These are phyloP conservation scores for Acleris emargana DNA, from an alignment of 2,888 invertebrate genomes.

Conservation along the genomic window DNA sequence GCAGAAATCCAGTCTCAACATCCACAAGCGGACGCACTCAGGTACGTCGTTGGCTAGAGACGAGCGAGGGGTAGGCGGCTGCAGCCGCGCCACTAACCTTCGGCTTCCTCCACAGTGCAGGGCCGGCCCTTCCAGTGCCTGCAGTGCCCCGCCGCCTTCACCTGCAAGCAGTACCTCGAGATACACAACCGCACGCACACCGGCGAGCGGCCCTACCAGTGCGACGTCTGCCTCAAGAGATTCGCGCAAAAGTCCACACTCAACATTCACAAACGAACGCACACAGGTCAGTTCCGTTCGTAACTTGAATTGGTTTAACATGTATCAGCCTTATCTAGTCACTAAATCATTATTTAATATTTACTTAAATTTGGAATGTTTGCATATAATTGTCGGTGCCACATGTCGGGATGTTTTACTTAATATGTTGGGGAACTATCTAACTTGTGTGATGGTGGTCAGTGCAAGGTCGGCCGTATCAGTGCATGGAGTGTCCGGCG, in stretches of 20 bases:
- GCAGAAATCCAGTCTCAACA: slow-evolving; percentile 92
- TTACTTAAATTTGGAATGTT: slow-evolving; percentile 14
- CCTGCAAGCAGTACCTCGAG: slow-evolving; percentile 83
- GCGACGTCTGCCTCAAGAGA: slow-evolving; percentile 90
- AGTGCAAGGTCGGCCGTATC: slow-evolving; percentile 83
- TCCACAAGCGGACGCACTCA: slow-evolving; percentile 91
- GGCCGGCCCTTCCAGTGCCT: slow-evolving; percentile 85
- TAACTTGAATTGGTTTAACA: slow-evolving; percentile 29
- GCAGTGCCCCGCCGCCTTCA: slow-evolving; percentile 84
- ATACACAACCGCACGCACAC: slow-evolving; percentile 83
- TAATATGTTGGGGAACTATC: slow-evolving; percentile 41
- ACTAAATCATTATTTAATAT: slow-evolving; percentile 37
- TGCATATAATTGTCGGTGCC: slow-evolving; percentile 74
- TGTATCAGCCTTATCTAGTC: slow-evolving; percentile 33
- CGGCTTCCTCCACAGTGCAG: slow-evolving; percentile 73
- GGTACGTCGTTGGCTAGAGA: slow-evolving; percentile 67
- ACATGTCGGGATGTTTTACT: slow-evolving; percentile 53
- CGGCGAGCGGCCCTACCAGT: slow-evolving; percentile 85
- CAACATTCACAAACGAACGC: slow-evolving; percentile 91
- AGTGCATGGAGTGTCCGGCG: slow-evolving; percentile 83
- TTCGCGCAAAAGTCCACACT: slow-evolving; percentile 93
- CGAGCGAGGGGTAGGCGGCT: slow-evolving; percentile 51
- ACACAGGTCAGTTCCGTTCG: slow-evolving; percentile 82
- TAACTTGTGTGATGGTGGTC: slow-evolving; percentile 45
- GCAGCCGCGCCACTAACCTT: slow-evolving; percentile 44